phyloP scores from a whole-genome alignment of 2,888 invertebrate genomes.

The Ceramica pisi region DNA sequence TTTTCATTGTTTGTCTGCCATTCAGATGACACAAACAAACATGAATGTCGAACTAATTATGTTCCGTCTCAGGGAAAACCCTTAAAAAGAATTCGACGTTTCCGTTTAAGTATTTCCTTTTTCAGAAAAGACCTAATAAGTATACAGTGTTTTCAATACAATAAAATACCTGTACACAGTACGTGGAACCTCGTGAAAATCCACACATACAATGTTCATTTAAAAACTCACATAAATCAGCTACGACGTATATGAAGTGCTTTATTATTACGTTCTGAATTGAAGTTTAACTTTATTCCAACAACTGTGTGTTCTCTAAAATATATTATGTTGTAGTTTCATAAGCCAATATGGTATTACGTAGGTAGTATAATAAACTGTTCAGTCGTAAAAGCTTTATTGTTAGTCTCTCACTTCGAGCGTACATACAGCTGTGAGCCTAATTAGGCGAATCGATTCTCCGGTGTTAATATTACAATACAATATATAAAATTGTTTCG shows the following conservation, averaged over 20 bases:
- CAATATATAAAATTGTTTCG: conserved; percentile 64
- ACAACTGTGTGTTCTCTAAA: conserved; percentile 11
- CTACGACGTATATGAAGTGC: conserved; percentile 13
- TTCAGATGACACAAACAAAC: conserved; percentile 2
- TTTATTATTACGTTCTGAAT: conserved; percentile 29
- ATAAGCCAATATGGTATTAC: conserved; percentile 16
- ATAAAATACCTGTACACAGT: background rate
- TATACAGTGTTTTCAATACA: background rate
- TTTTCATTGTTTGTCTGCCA: conserved; percentile 2
- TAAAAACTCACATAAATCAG: conserved; percentile 39
- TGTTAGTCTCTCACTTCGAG: conserved; percentile 11
- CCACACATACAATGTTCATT: background rate
- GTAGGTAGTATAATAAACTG: conserved; percentile 16
- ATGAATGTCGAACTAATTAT: conserved; percentile 5
- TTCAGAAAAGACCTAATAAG: background rate
- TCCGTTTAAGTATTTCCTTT: background rate
- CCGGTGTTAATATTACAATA: conserved; percentile 51
- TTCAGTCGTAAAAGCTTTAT: conserved; percentile 25
- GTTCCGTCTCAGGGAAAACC: conserved; percentile 1
- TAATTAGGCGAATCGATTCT: conserved; percentile 41
- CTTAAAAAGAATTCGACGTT: background rate
- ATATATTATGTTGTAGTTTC: conserved; percentile 33
- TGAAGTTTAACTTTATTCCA: conserved; percentile 30
- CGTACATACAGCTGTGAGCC: conserved; percentile 9
- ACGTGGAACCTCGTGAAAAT: background rate